Evolutionary conservation across 2,888 invertebrate species (phyloP), one percentile per base, ranked within the genome.

Genomic region (Agrotis exclamationis): DNA sequence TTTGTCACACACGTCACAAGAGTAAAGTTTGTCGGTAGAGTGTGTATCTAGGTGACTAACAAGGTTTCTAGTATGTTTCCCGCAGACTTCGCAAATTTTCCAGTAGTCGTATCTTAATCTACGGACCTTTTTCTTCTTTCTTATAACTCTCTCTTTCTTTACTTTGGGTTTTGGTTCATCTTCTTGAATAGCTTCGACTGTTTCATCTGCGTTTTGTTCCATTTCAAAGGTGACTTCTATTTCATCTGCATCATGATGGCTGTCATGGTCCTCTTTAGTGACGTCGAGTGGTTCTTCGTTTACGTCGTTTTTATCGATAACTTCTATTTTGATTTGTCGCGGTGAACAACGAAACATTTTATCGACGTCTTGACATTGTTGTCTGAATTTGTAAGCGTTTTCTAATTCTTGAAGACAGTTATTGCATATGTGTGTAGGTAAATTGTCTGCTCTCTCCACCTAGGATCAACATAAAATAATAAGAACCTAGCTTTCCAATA

Each of bases 71-170:
- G 96, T 95, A 67, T 93, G 89, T 70, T 95, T 96, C 0, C 96
- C 96, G 85, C 96, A 96, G 1, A 96, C 84, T 81, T 96, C 96
- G 81, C 96, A 96, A 20, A 96, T 92, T 83, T 96, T 96, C 91
- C 91, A 93, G 72, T 96, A 96, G 63, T 93, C 91, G 76, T 96
- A 96, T 84, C 87, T 92, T 7, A 86, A 66, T 93, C 92, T 93
- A 0, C 88, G 85, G 1, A 83, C 67, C 68, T 90, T 93, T 72
- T 90, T 93, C 65, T 82, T 87, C 64, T 86, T 91, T 59, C 79
- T 83, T 7, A 71, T 70, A 22, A 76, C 80, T 64, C 78, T 84
- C 77, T 71, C 84, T 88, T 56, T 86, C 80, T 48, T 85, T 65
- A 33, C 72, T 59, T 73, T 79, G 24, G 73, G 73, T 70, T 88